phyloP scores from a whole-genome alignment of 2,113 vertebrate species.

The Morone saxatilis region DNA sequence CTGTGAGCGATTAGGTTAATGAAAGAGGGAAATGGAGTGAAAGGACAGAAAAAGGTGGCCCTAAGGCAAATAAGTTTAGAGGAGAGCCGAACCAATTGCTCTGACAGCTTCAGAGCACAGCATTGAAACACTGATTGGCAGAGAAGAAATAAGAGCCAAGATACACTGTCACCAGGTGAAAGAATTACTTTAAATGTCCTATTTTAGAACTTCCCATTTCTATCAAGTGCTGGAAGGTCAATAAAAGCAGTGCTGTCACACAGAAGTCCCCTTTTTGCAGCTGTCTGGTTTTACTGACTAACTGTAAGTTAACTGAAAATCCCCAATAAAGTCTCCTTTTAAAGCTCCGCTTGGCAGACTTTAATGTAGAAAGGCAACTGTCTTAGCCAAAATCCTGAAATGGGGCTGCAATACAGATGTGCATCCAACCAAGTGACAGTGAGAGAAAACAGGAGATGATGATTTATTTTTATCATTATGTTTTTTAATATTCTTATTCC shows the following conservation, averaged over 20 bases:
- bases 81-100: slow-evolving; percentile 66
- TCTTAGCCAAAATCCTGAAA: slow-evolving; percentile 5
- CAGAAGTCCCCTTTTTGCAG: slow-evolving; percentile 57
- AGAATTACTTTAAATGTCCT: slow-evolving; percentile 70
- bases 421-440: neutral
- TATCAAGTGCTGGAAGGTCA: slow-evolving; percentile 64
- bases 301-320: slow-evolving; percentile 33
- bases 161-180: slow-evolving; percentile 67
- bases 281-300: slow-evolving; percentile 57
- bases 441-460: neutral
- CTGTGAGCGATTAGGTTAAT: slow-evolving; percentile 82
- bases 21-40: slow-evolving; percentile 77
- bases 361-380: slow-evolving; percentile 7
- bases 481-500: neutral
- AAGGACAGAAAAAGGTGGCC: slow-evolving; percentile 75
- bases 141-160: slow-evolving; percentile 63
- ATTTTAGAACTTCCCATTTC: slow-evolving; percentile 58
- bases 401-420: neutral
- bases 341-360: slow-evolving; percentile 12
- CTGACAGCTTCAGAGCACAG: slow-evolving; percentile 61
- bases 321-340: slow-evolving; percentile 40
- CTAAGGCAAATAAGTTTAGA: slow-evolving; percentile 77
- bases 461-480: neutral
- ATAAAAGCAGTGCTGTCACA: slow-evolving; percentile 56
- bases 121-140: slow-evolving; percentile 69